These are phyloP conservation scores for Aphodius sticticus DNA, from an alignment of 2,888 invertebrate genomes.

Conservation along the genomic window DNA sequence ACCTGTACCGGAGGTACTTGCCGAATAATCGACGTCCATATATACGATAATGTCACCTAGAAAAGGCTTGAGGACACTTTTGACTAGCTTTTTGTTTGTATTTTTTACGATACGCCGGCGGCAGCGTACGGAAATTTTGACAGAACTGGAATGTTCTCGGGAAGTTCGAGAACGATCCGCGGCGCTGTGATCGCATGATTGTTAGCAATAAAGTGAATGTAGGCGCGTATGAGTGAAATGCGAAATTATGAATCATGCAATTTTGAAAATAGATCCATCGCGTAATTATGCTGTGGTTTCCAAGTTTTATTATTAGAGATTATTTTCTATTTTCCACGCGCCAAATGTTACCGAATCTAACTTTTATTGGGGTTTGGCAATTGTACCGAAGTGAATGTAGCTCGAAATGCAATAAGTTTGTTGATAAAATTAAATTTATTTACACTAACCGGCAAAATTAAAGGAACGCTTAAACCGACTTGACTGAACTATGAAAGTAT, in stretches of 20 bases:
- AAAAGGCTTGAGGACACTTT: constrained; percentile 15
- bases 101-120: background rate
- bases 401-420: background rate
- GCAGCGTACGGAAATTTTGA: background rate
- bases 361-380: too few species aligned
- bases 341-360: too few species aligned
- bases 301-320: background rate
- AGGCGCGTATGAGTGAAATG: background rate
- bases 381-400: background rate
- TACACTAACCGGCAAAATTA: too few species aligned
- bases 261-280: background rate
- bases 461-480: too few species aligned
- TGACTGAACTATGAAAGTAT: too few species aligned
- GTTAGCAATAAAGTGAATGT: background rate
- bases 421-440: too few species aligned
- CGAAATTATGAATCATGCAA: background rate
- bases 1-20: constrained; percentile 49
- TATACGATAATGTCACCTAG: constrained; percentile 37
- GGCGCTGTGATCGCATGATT: background rate
- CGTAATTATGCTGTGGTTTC: background rate
- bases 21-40: constrained; percentile 52
- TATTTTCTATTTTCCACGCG: background rate
- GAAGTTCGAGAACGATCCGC: background rate
- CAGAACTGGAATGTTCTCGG: background rate
- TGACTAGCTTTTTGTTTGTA: constrained; percentile 28